Percentiles rank a stretch among this genome's conserved stretches.
Evolutionary conservation across 2,113 vertebrate species (phyloP).

Genomic region (Plecturocebus donacophilus): DNA sequence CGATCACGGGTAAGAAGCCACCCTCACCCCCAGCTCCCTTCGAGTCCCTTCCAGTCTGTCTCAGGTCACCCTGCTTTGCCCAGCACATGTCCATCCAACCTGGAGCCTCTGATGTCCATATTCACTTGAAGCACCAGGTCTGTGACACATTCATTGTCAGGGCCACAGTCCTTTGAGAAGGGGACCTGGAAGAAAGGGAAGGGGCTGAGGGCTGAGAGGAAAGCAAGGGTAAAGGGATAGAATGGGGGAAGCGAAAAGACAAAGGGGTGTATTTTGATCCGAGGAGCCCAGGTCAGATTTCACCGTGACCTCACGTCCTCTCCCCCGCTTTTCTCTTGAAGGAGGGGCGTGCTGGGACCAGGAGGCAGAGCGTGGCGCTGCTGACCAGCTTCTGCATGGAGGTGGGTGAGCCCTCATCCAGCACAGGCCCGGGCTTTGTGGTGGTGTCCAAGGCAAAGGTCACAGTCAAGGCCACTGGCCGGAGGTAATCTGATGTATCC

Average conservation of each 20-base stretch:
- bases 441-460: conserved; percentile 88
- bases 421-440: conserved; percentile 87
- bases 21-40: not conserved
- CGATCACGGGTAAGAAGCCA: not conserved
- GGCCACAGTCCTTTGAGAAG: conserved; percentile 97
- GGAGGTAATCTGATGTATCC: conserved; percentile 96
- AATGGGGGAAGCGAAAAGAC: not conserved
- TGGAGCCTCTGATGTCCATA: conserved; percentile 91
- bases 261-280: not conserved
- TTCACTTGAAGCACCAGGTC: conserved; percentile 90
- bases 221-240: not conserved
- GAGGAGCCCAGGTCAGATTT: not conserved
- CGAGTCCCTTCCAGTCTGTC: not conserved
- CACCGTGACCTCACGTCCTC: not conserved
- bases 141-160: conserved; percentile 92
- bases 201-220: not conserved
- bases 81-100: conserved; percentile 79
- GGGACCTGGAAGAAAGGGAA: conserved; percentile 86
- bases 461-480: conserved; percentile 91
- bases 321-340: not conserved
- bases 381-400: conserved; percentile 90
- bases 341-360: not conserved
- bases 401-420: conserved; percentile 91
- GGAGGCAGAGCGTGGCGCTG: not conserved
- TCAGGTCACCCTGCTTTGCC: not conserved